Evolutionary conservation across 2,888 invertebrate genomes (phyloP), one percentile per base, ranked within the genome.

Genomic region (Acronicta leporina): DNA sequence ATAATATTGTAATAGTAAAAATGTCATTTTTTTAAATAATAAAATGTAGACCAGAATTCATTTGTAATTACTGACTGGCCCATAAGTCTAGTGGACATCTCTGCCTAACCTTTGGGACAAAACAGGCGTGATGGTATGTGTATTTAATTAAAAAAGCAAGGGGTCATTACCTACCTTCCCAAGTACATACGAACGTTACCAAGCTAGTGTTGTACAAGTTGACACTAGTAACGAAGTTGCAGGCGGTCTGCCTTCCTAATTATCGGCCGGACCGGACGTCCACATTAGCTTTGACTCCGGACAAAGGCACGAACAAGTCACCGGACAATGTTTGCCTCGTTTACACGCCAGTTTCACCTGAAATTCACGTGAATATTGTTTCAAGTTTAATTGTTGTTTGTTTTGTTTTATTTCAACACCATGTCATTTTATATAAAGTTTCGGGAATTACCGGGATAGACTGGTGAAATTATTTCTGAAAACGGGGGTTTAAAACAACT

Each of bases 201-300:
- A 6, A 16, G 15, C 4, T 2, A 1, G 13, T n/a, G 27, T 16
- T 6, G 14, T 30, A 41, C 27, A 54, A 65, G 65, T 64, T 68
- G 65, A 69, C 66, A 53, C 25, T 53, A 46, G 61, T 64, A 68
- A 73, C 66, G 61, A 66, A 76, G 73, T 76, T 49, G 43, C 43
- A n/a, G 46, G 58, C 45, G 55, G 72, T 62, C 48, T 60, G 55
- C 65, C 64, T 43, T 73, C 66, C 80, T 82, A 83, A 82, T 83
- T 83, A 83, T 81, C 63, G 62, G 64, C 53, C 62, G 27, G 25
- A 6, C 68, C 73, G 52, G 66, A 66, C 65, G 57, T 53, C 58
- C 66, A 75, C 80, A 82, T 77, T 81, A 79, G 66, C 82, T 79
- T 73, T 79, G 75, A 76, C 71, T 72, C 43, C 48, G 54, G 35